phyloP scores from a whole-genome alignment of 92 coral and sea anemone species.

The Siderastrea radians region DNA sequence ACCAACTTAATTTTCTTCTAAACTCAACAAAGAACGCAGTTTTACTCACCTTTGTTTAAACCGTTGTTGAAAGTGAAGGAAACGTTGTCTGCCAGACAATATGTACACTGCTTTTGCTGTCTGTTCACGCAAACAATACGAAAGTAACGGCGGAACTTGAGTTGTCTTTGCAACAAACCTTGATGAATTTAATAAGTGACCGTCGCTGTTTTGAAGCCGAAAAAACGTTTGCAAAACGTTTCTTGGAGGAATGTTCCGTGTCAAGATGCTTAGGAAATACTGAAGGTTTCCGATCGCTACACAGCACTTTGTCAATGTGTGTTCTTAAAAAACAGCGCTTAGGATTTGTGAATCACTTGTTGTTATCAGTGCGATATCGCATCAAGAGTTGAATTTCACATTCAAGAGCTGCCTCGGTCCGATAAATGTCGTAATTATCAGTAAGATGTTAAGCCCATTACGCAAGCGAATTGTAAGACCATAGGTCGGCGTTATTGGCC shows the following conservation, averaged over 20 bases:
- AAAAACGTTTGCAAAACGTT: background rate
- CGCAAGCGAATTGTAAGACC: background rate
- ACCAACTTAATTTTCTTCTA: background rate
- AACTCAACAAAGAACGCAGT: background rate
- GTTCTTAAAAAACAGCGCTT: background rate
- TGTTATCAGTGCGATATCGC: slow-evolving; percentile 21
- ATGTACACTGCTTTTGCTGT: background rate
- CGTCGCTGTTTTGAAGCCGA: background rate
- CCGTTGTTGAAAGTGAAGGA: background rate
- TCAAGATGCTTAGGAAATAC: background rate
- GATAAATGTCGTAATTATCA: slow-evolving; percentile 38
- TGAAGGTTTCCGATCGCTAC: background rate
- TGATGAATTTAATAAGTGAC: background rate
- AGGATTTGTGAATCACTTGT: background rate
- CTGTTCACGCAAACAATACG: background rate
- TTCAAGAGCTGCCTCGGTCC: slow-evolving; percentile 35
- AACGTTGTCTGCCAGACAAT: background rate
- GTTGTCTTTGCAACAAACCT: background rate
- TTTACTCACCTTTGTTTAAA: slow-evolving; percentile 1
- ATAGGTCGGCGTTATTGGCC: slow-evolving; percentile 9
- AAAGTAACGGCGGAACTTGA: background rate
- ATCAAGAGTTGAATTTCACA: slow-evolving; percentile 38
- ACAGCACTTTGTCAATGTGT: background rate
- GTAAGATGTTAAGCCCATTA: slow-evolving; percentile 46
- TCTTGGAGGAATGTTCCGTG: background rate